Percentiles rank a stretch among this genome's conserved stretches.
phyloP scores from a whole-genome alignment of 2,888 invertebrate species.

The Volucella zonaria region DNA sequence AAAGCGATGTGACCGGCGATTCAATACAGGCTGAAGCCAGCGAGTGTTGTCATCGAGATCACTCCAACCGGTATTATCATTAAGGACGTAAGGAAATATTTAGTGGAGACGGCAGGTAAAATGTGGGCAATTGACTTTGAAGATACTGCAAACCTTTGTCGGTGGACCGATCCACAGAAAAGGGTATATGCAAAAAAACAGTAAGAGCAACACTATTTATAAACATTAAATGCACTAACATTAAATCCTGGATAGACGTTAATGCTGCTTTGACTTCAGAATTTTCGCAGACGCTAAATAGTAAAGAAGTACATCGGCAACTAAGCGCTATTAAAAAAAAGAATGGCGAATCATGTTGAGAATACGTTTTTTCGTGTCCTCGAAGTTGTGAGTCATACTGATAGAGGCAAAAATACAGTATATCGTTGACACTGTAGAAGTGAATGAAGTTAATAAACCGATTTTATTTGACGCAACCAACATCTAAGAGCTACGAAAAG shows the following conservation, averaged over 20 bases:
- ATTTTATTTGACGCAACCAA: not conserved
- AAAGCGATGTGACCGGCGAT: not conserved
- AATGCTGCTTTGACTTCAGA: no score
- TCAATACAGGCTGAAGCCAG: not conserved
- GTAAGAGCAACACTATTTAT: no score
- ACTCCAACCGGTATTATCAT: constrained; percentile 1
- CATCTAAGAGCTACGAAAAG: not conserved
- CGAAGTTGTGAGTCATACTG: no score
- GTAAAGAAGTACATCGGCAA: no score
- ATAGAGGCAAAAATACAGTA: no score
- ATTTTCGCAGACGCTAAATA: no score
- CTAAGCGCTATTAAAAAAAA: no score
- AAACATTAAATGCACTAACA: no score
- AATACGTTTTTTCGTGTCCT: no score
- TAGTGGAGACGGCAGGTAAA: constrained; percentile 22
- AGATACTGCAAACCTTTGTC: constrained; percentile 4
- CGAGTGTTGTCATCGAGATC: not conserved
- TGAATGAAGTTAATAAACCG: no score
- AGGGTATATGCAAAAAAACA: constrained; percentile 36
- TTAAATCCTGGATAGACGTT: no score
- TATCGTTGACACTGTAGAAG: not conserved
- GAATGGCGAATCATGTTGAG: no score
- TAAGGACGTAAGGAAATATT: constrained; percentile 32
- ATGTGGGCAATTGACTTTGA: constrained; percentile 21
- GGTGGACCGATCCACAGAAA: constrained; percentile 43